Conservation (phyloP, 2,113 vertebrate genomes). For the Hippolais icterina region DNA sequence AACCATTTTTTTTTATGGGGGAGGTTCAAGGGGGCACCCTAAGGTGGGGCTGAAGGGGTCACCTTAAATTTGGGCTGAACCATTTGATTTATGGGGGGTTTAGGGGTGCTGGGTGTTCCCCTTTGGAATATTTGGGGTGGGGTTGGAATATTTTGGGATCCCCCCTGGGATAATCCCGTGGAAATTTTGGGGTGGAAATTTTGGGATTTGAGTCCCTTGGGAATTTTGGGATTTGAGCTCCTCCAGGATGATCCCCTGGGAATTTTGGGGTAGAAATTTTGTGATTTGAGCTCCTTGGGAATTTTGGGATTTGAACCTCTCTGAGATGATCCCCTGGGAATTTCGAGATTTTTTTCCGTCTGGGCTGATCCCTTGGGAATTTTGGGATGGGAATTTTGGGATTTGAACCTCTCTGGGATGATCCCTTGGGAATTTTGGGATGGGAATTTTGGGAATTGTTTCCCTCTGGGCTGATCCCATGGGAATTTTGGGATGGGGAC, state of each 20-base stretch:
- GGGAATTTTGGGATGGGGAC: neutral
- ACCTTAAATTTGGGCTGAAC: no score
- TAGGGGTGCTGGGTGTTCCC: neutral
- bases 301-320: neutral
- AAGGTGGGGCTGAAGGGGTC: no score
- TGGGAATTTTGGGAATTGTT: no score
- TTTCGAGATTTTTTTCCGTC: no score
- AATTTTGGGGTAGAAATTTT: no score
- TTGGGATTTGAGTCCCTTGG: neutral
- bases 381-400: no score
- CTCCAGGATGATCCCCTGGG: no score
- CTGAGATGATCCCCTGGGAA: neutral
- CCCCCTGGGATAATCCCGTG: neutral
- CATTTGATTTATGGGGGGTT: neutral
- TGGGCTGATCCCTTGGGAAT: neutral
- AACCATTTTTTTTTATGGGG: no score
- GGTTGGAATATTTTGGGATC: neutral
- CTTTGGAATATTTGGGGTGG: neutral
- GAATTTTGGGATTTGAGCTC: neutral
- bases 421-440: neutral
- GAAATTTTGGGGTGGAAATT: neutral
- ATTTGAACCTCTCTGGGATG: neutral
- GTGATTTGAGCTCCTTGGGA: no score
- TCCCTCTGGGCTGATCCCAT: neutral
- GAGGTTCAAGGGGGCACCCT: no score